Percentiles rank a stretch among this genome's conserved stretches.
Evolutionary conservation across 1,140 invertebrate species (phyloP).

Genomic region (Lethrus apterus): DNA sequence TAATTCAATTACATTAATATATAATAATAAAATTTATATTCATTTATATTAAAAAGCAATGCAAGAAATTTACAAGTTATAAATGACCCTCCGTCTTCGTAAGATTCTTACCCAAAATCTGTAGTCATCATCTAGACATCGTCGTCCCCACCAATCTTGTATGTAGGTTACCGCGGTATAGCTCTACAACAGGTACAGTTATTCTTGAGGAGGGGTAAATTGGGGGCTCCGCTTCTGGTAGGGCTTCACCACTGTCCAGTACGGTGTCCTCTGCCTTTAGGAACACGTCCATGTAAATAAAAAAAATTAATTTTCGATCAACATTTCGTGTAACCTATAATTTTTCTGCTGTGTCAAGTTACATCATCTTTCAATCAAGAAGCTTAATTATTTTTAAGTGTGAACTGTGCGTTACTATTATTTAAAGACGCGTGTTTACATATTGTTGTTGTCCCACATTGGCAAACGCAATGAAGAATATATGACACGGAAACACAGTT

Average conservation of each 20-base stretch:
- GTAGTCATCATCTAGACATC: conserved; percentile 22
- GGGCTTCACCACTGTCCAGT: conserved; percentile 33
- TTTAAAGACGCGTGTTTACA: background rate
- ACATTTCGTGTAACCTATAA: too few species aligned
- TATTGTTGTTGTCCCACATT: conserved; percentile 8
- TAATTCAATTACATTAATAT: too few species aligned
- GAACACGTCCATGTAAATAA: conserved; percentile 22
- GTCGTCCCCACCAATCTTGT: conserved; percentile 20
- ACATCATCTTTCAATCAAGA: background rate
- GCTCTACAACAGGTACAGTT: conserved; percentile 42
- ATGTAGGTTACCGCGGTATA: conserved; percentile 38
- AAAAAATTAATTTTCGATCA: too few species aligned
- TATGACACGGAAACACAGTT: conserved; percentile 33
- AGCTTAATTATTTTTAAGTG: background rate
- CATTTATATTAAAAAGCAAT: too few species aligned
- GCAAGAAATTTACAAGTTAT: conserved; percentile 4
- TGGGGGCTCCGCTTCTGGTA: conserved; percentile 29
- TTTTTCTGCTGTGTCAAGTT: too few species aligned
- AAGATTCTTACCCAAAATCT: conserved; percentile 7
- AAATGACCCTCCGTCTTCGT: background rate
- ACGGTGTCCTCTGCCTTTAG: conserved; percentile 22
- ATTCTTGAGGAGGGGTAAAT: conserved; percentile 34
- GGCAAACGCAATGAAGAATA: conserved; percentile 2
- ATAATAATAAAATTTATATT: too few species aligned
- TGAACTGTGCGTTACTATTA: background rate